These are phyloP conservation scores for Volucella bombylans DNA, from an alignment of 2,888 invertebrate genomes.

Conservation along the genomic window DNA sequence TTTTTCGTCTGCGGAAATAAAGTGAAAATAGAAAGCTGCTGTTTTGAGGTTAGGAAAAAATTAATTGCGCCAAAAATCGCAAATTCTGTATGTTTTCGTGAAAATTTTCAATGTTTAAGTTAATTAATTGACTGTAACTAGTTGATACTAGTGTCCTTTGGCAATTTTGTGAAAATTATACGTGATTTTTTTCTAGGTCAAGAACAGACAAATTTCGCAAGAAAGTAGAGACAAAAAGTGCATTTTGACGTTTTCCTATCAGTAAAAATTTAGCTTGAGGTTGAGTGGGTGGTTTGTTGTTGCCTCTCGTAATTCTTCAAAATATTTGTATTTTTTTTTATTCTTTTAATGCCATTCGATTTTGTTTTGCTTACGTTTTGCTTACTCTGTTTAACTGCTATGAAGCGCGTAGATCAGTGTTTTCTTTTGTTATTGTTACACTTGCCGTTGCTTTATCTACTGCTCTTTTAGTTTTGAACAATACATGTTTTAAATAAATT, in stretches of 20 bases:
- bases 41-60: slow-evolving; percentile 54
- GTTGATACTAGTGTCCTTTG: background rate
- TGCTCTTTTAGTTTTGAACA: background rate
- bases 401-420: no score
- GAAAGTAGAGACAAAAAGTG: slow-evolving; percentile 7
- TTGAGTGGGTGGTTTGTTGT: background rate
- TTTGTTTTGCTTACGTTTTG: no score
- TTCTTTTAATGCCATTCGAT: no score
- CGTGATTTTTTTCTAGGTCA: slow-evolving; percentile 45
- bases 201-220: slow-evolving; percentile 53
- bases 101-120: background rate
- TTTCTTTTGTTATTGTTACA: no score
- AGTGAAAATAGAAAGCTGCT: slow-evolving; percentile 42
- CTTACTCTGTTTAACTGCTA: no score
- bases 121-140: background rate
- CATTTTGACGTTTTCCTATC: slow-evolving; percentile 31
- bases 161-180: background rate
- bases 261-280: background rate
- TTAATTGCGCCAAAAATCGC: slow-evolving; percentile 65
- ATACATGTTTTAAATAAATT: background rate
- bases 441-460: background rate
- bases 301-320: slow-evolving; percentile 12
- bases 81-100: background rate
- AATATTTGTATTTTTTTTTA: background rate
- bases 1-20: background rate